phyloP scores from a whole-genome alignment of 35 echinoderm and acorn worm species.

The Hemicentrotus pulcherrimus region DNA sequence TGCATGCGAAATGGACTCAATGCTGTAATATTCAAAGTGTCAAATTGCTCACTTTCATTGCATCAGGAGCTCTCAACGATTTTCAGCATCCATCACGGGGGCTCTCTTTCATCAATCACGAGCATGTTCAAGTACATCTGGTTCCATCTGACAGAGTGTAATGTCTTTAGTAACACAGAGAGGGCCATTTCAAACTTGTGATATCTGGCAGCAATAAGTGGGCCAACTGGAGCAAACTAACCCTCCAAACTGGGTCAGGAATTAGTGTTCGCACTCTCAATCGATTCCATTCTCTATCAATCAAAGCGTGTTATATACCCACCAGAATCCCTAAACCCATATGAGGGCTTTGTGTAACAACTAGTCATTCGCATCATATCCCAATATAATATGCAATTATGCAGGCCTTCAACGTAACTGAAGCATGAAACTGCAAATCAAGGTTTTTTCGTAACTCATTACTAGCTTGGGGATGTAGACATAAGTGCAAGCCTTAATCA shows the following conservation, averaged over 20 bases:
- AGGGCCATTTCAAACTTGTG: background rate
- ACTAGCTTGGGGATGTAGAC: background rate
- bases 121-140: slow-evolving; percentile 10
- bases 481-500: too few relatives aligned
- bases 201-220: background rate
- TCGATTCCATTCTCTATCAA: background rate
- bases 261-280: background rate
- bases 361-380: background rate
- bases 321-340: background rate
- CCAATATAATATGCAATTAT: background rate
- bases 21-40: background rate
- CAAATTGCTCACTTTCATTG: background rate
- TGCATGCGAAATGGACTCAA: background rate
- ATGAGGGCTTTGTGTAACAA: background rate
- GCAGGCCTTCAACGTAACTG: background rate
- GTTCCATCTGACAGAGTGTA: background rate
- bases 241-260: slow-evolving; percentile 15
- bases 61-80: background rate
- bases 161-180: background rate
- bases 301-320: background rate
- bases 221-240: background rate
- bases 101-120: background rate
- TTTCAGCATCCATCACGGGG: background rate
- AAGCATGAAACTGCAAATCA: background rate
- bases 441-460: background rate